These are phyloP conservation scores for Myiotriccus ornatus DNA, from an alignment of 2,797 vertebrate genomes.

Conservation along the genomic window DNA sequence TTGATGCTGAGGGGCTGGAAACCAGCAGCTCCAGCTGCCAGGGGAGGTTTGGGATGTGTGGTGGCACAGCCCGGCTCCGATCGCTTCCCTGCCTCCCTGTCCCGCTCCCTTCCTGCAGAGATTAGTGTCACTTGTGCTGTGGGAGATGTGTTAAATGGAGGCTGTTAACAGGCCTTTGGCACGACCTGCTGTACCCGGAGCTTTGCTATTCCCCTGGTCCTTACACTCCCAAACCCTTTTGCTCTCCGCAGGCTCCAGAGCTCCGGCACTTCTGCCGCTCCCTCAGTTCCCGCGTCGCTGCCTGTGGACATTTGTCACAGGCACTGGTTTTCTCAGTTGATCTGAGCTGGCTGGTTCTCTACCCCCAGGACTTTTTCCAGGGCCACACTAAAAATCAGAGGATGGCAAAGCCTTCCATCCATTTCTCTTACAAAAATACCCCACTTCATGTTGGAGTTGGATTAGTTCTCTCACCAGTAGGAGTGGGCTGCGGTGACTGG, in stretches of 20 bases:
- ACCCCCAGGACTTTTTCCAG: background rate
- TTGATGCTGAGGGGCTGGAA: background rate
- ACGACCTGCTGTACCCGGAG: background rate
- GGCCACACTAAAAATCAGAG: background rate
- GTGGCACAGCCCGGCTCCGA: background rate
- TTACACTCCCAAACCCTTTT: background rate
- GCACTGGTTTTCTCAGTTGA: constrained; percentile 16
- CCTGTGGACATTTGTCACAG: background rate
- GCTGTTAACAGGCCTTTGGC: constrained; percentile 18
- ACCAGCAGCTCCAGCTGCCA: background rate
- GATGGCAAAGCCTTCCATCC: background rate
- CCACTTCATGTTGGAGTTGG: background rate
- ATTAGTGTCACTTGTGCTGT: background rate
- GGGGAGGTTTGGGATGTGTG: background rate
- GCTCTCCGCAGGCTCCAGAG: background rate
- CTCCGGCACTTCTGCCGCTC: background rate
- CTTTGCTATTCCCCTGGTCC: background rate
- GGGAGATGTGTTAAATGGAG: background rate
- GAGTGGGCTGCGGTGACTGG: accelerated
- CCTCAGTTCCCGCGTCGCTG: background rate
- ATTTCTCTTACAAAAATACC: background rate
- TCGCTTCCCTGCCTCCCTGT: background rate
- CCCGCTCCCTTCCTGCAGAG: background rate
- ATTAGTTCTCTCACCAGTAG: accelerated
- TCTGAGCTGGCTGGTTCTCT: background rate